phyloP scores from a whole-genome alignment of 64 coral and sea anemone genomes.

The Actinia equina region DNA sequence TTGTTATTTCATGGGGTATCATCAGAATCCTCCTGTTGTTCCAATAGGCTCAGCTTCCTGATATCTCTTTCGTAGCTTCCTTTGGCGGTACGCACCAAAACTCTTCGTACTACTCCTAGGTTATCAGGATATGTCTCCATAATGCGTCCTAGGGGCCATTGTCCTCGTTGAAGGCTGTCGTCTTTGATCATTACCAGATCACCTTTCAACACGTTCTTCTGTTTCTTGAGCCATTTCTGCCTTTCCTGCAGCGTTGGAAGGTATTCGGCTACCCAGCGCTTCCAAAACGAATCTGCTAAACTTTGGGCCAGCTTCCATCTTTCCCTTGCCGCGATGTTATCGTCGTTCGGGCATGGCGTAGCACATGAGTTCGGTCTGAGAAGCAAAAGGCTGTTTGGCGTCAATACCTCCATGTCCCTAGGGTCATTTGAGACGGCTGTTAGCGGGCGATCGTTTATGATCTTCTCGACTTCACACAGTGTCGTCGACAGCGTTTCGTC shows the following conservation, averaged over 20 bases:
- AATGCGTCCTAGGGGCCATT: conserved; percentile 39
- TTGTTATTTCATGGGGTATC: not conserved
- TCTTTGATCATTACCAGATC: conserved; percentile 47
- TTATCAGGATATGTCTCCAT: conserved; percentile 36
- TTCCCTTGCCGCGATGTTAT: not conserved
- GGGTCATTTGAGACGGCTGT: too few species aligned
- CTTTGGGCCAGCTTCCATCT: conserved; percentile 7
- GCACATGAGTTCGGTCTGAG: too few species aligned
- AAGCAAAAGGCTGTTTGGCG: too few species aligned
- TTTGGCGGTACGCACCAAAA: conserved; percentile 13
- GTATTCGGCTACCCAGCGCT: conserved; percentile 52
- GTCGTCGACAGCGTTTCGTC: too few species aligned
- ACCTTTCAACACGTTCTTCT: not conserved
- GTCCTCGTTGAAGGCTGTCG: conserved; percentile 21
- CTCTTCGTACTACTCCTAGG: conserved; percentile 25
- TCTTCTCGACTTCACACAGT: too few species aligned
- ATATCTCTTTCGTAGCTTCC: conserved; percentile 14
- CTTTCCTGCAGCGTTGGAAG: conserved; percentile 29
- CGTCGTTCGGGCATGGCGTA: too few species aligned
- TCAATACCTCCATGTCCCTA: too few species aligned
- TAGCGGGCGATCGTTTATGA: too few species aligned
- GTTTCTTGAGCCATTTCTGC: conserved; percentile 25
- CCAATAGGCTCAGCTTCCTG: conserved; percentile 39
- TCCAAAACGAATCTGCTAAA: conserved; percentile 46
- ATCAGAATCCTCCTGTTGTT: not conserved